phyloP scores from a whole-genome alignment of 2,113 vertebrate genomes.

The Spea bombifrons region DNA sequence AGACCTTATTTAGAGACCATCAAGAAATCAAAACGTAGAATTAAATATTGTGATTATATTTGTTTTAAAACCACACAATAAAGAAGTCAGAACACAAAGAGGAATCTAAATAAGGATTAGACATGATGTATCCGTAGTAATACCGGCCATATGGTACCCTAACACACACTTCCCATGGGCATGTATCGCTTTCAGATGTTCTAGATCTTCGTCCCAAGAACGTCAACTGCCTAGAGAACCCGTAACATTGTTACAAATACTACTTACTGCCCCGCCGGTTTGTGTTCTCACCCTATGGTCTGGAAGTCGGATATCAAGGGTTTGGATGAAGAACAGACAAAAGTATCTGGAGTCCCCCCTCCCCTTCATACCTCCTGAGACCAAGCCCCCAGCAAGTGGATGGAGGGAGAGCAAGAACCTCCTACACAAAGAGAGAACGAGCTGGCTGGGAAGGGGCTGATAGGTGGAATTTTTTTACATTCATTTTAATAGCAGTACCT shows the following conservation, averaged over 20 bases:
- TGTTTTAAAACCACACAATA: too few species aligned
- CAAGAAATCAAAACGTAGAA: too few species aligned
- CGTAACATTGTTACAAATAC: neutral
- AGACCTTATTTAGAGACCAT: too few species aligned
- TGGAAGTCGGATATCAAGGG: slow-evolving; percentile 35
- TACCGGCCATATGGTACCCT: neutral
- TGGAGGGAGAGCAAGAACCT: slow-evolving; percentile 8
- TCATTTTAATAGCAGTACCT: too few species aligned
- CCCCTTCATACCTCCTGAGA: neutral
- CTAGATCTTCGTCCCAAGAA: neutral
- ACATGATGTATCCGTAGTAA: too few species aligned
- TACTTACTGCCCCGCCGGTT: slow-evolving; percentile 17
- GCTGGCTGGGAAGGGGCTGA: slow-evolving; percentile 6
- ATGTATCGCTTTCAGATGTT: neutral
- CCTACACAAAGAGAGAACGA: slow-evolving; percentile 19
- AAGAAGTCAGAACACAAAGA: too few species aligned
- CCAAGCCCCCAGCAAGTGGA: slow-evolving; percentile 33
- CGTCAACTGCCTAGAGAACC: neutral
- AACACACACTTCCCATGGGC: neutral
- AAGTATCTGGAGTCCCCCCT: slow-evolving; percentile 28
- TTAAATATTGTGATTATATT: too few species aligned
- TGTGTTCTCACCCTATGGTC: neutral
- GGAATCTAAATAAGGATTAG: too few species aligned
- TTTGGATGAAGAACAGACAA: slow-evolving; percentile 39
- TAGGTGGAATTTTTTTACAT: neutral